Conservation (phyloP, 2,113 vertebrate genomes). For the Bagarius yarrelli region DNA sequence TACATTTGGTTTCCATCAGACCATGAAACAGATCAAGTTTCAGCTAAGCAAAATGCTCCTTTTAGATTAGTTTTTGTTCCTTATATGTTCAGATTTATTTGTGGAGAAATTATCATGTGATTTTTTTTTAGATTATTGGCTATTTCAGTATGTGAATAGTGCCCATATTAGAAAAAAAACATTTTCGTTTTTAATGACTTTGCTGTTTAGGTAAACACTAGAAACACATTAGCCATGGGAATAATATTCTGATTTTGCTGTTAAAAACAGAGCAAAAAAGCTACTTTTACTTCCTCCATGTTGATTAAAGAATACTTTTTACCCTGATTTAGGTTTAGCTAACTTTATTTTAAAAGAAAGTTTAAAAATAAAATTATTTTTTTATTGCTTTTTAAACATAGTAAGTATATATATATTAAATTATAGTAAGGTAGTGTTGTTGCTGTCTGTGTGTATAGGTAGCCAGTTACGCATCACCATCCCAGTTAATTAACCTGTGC, state of each 20-base stretch:
- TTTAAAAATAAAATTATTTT: not conserved
- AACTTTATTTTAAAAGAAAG: not conserved
- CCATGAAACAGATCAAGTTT: slow-evolving; percentile 22
- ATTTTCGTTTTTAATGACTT: slow-evolving; percentile 15
- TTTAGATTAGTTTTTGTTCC: slow-evolving; percentile 25
- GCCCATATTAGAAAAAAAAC: slow-evolving; percentile 14
- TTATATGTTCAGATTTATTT: slow-evolving; percentile 20
- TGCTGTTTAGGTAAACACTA: slow-evolving; percentile 14
- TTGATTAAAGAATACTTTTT: slow-evolving; percentile 2
- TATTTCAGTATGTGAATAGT: slow-evolving; percentile 1
- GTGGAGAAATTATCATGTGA: not conserved
- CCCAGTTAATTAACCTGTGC: slow-evolving; percentile 57
- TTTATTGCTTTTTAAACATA: not conserved
- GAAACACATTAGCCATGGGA: slow-evolving; percentile 25
- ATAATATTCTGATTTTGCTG: slow-evolving; percentile 6
- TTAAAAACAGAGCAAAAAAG: not conserved
- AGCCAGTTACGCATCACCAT: slow-evolving; percentile 18
- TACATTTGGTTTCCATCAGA: slow-evolving; percentile 14
- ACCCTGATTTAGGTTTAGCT: not conserved
- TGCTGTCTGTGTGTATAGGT: not conserved
- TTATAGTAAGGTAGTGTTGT: not conserved
- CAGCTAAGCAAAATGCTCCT: not conserved
- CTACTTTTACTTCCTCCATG: not conserved
- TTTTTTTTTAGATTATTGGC: slow-evolving; percentile 5
- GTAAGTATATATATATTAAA: not conserved